phyloP scores from a whole-genome alignment of 1,140 invertebrate species.

The Reticulitermes speratus region DNA sequence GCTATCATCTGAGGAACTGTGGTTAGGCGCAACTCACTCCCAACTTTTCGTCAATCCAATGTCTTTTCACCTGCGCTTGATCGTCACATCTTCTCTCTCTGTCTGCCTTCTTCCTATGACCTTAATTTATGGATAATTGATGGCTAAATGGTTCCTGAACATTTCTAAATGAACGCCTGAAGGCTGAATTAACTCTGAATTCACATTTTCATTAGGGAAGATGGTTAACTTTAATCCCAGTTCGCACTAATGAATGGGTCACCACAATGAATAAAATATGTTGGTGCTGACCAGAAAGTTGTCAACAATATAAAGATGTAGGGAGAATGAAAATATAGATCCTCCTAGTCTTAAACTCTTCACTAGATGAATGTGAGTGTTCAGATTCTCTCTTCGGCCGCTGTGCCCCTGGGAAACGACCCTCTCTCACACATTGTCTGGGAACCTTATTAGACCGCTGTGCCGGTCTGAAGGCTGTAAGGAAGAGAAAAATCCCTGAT shows the following conservation, averaged over 20 bases:
- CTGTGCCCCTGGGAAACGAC: too few relatives aligned
- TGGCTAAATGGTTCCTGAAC: background rate
- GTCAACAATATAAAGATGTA: too few relatives aligned
- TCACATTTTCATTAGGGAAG: background rate
- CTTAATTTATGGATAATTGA: background rate
- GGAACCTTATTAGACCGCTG: too few relatives aligned
- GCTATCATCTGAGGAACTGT: conserved; percentile 5
- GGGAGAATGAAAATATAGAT: too few relatives aligned
- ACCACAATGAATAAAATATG: background rate
- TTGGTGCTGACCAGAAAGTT: too few relatives aligned
- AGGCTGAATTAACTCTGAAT: background rate
- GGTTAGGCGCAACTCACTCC: background rate
- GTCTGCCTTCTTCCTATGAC: background rate
- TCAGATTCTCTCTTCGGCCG: too few relatives aligned
- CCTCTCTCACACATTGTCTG: too few relatives aligned
- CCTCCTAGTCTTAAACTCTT: too few relatives aligned
- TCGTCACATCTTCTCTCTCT: background rate
- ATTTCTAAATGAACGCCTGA: background rate
- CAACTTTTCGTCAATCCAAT: conserved; percentile 1
- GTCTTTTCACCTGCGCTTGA: background rate
- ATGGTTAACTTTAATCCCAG: background rate
- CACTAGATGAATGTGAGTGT: too few relatives aligned
- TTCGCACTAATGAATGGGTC: background rate
- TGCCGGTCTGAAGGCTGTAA: too few relatives aligned
- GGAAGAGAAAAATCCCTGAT: too few relatives aligned